Evolutionary conservation across 2,888 invertebrate genomes (phyloP).

Genomic region (Periphyllus acericola): DNA sequence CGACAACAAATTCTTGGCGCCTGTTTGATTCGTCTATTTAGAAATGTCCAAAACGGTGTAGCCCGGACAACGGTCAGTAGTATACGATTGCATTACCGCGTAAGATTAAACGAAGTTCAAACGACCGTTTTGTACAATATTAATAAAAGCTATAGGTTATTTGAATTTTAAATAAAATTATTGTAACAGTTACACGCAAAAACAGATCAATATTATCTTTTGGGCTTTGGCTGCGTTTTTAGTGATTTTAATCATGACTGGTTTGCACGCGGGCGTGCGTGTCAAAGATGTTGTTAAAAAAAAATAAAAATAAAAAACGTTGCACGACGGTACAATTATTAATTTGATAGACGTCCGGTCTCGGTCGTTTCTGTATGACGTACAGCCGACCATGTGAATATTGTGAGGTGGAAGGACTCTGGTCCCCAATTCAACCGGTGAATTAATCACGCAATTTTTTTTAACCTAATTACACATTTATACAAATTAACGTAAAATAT

Average conservation of each 20-base stretch:
- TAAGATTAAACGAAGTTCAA: too few relatives aligned
- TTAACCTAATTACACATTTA: background rate
- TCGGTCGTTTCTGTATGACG: background rate
- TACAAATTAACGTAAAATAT: background rate
- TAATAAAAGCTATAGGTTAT: too few relatives aligned
- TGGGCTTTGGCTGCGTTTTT: background rate
- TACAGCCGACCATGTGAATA: background rate
- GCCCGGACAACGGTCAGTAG: too few relatives aligned
- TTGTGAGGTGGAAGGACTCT: background rate
- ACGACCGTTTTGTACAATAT: too few relatives aligned
- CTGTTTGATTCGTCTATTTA: too few relatives aligned
- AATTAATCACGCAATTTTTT: conserved; percentile 8
- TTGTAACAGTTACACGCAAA: too few relatives aligned
- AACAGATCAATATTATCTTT: too few relatives aligned
- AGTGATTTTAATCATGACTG: background rate
- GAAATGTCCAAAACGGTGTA: too few relatives aligned
- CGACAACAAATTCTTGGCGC: too few relatives aligned
- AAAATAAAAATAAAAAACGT: background rate
- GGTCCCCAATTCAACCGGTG: background rate
- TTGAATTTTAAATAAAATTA: too few relatives aligned
- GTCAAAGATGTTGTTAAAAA: background rate
- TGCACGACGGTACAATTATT: conserved; percentile 17
- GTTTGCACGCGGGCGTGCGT: background rate
- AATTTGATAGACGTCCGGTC: conserved; percentile 7
- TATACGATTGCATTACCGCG: too few relatives aligned